Conservation (phyloP, 2,888 invertebrate genomes). For the Balanococcus diminutus region DNA sequence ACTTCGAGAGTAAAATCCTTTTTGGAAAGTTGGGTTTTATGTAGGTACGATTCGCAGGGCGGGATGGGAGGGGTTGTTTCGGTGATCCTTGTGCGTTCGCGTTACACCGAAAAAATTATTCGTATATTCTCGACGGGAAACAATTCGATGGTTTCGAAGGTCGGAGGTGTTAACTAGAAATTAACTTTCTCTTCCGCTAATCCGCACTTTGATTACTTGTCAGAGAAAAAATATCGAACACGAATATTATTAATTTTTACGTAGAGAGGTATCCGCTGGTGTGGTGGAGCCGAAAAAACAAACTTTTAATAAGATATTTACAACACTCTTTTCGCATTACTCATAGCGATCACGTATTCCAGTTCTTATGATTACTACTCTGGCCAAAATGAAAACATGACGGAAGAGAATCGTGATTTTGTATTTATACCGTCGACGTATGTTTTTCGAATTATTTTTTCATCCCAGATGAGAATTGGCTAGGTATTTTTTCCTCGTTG, state of each 20-base stretch:
- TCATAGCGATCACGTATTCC: neutral
- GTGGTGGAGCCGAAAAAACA: neutral
- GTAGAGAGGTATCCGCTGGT: neutral
- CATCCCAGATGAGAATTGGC: neutral
- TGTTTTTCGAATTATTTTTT: slow-evolving; percentile 20
- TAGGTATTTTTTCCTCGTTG: neutral
- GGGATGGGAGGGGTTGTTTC: too few relatives aligned
- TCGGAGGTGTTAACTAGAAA: neutral
- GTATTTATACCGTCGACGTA: neutral
- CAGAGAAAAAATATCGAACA: slow-evolving; percentile 2
- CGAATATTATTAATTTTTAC: slow-evolving; percentile 26
- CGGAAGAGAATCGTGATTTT: neutral
- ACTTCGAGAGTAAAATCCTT: neutral
- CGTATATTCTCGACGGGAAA: neutral
- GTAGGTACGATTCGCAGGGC: too few relatives aligned
- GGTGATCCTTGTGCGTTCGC: too few relatives aligned
- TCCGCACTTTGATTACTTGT: neutral
- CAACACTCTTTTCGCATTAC: neutral
- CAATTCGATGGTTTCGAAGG: neutral
- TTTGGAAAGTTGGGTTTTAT: neutral
- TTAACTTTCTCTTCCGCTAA: neutral
- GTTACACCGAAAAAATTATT: neutral
- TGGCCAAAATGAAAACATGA: neutral
- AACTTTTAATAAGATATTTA: slow-evolving; percentile 32
- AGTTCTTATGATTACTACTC: neutral